phyloP scores from a whole-genome alignment of 2,888 invertebrate species.

The Eupithecia dodoneata region DNA sequence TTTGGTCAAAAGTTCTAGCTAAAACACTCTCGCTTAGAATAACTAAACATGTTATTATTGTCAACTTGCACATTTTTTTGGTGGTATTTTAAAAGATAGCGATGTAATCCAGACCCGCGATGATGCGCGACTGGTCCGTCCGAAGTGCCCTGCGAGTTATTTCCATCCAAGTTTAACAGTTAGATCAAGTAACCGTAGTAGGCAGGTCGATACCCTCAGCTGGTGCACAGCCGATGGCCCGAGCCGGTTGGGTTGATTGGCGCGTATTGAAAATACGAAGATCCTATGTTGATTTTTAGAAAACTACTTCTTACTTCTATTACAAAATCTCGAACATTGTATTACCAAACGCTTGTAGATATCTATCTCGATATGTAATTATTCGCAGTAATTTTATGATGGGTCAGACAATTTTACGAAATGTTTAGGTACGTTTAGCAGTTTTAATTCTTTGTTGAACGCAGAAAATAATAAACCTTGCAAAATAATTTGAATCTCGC shows the following conservation, averaged over 20 bases:
- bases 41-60: conserved; percentile 51
- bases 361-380: too few relatives aligned
- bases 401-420: too few relatives aligned
- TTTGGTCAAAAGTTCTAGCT: conserved; percentile 84
- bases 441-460: too few relatives aligned
- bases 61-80: conserved; percentile 51
- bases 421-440: too few relatives aligned
- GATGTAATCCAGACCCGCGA: conserved; percentile 63
- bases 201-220: conserved; percentile 81
- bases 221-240: conserved; percentile 57
- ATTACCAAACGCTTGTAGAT: too few relatives aligned
- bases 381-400: too few relatives aligned
- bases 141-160: conserved; percentile 73
- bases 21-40: conserved; percentile 48
- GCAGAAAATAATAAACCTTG: too few relatives aligned
- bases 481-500: too few relatives aligned
- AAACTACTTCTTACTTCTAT: too few relatives aligned
- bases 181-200: conserved; percentile 74
- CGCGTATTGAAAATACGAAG: not conserved
- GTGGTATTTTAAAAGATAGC: conserved; percentile 48
- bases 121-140: conserved; percentile 60
- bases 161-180: conserved; percentile 80
- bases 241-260: conserved; percentile 1
- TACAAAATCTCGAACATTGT: too few relatives aligned
- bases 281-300: not conserved